phyloP scores from a whole-genome alignment of 2,888 invertebrate genomes.

The Argynnis bischoffii region DNA sequence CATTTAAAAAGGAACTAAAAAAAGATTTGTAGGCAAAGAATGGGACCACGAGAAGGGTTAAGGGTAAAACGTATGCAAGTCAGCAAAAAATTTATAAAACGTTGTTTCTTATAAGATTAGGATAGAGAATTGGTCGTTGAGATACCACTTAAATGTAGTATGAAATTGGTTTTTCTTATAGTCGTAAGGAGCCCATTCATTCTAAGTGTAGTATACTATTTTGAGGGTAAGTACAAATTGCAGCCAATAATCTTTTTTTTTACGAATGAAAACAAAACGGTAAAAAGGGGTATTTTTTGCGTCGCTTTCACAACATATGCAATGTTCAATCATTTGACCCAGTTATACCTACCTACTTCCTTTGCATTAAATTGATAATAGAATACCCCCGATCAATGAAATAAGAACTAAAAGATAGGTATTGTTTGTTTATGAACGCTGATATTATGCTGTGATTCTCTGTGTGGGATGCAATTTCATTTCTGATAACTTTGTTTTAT shows the following conservation, averaged over 20 bases:
- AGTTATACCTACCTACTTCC: conserved; percentile 73
- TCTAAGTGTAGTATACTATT: conserved; percentile 47
- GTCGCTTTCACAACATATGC: conserved; percentile 80
- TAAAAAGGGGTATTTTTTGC: conserved; percentile 73
- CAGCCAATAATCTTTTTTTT: conserved; percentile 78
- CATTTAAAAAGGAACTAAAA: conserved; percentile 78
- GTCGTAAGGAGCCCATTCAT: conserved; percentile 48
- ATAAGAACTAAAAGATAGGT: conserved; percentile 52
- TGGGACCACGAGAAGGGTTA: conserved; percentile 76
- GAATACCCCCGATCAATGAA: conserved; percentile 67
- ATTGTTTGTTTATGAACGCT: conserved; percentile 41
- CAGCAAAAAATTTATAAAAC: conserved; percentile 69
- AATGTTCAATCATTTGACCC: conserved; percentile 74
- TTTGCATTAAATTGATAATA: conserved; percentile 76
- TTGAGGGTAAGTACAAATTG: conserved; percentile 76
- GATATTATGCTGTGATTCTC: conserved; percentile 16
- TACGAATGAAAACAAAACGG: conserved; percentile 70
- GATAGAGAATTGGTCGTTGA: conserved; percentile 47
- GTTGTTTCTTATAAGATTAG: conserved; percentile 54
- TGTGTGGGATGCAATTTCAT: conserved; percentile 13
- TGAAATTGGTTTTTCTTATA: background rate
- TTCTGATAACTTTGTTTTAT: background rate
- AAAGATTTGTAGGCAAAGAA: conserved; percentile 76
- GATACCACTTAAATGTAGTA: background rate
- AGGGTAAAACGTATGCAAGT: conserved; percentile 63